These are phyloP conservation scores for Hippocampus barbouri DNA, from an alignment of 2,113 vertebrate species.

Conservation along the genomic window DNA sequence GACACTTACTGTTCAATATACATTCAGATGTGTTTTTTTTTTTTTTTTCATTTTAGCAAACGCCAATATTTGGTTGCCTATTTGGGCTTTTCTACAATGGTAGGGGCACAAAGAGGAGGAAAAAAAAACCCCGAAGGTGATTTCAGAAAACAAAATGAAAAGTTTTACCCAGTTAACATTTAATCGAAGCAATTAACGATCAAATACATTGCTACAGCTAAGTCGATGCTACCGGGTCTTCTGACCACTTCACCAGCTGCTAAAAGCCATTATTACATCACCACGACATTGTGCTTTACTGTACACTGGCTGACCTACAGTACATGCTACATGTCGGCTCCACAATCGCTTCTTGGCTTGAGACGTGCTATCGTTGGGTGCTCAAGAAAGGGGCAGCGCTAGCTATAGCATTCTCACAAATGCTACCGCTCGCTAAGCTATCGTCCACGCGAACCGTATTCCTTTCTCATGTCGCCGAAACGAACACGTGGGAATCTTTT, in stretches of 20 bases:
- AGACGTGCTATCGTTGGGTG: background rate
- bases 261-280: background rate
- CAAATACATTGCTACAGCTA: constrained; percentile 32
- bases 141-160: too few relatives aligned
- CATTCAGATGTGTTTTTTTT: constrained; percentile 29
- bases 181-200: constrained; percentile 13
- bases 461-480: background rate
- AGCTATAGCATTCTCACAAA: constrained; percentile 11
- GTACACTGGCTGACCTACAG: background rate
- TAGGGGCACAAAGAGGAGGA: background rate
- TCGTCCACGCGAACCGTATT: background rate
- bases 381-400: constrained; percentile 11
- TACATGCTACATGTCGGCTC: constrained; percentile 51
- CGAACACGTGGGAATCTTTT: background rate
- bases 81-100: background rate
- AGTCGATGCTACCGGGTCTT: constrained; percentile 44
- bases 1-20: constrained; percentile 46
- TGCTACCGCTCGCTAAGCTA: constrained; percentile 11
- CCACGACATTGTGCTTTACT: background rate
- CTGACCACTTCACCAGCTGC: constrained; percentile 12
- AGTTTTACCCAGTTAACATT: constrained; percentile 17
- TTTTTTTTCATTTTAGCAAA: too few relatives aligned
- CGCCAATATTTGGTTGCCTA: background rate
- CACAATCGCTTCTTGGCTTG: background rate
- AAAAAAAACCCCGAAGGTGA: background rate